phyloP scores from a whole-genome alignment of 2,113 vertebrate species.

The Zosterops lateralis region DNA sequence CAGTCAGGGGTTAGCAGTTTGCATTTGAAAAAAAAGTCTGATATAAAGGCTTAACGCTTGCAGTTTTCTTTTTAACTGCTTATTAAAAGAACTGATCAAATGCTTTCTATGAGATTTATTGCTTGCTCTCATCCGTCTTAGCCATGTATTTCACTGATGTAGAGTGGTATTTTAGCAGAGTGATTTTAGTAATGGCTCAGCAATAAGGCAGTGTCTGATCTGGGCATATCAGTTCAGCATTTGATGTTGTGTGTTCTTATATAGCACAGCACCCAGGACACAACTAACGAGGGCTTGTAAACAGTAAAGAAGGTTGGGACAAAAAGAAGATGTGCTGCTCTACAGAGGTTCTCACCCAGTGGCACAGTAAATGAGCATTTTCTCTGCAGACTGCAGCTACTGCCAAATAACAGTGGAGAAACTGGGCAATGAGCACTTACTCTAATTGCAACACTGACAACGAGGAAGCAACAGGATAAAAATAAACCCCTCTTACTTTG shows the following conservation, averaged over 20 bases:
- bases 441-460: neutral
- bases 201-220: neutral
- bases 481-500: neutral
- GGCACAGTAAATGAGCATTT: neutral
- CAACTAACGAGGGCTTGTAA: neutral
- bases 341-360: neutral
- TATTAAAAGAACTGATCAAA: constrained; percentile 1
- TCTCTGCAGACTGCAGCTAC: neutral
- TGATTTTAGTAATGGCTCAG: neutral
- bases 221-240: neutral
- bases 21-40: neutral
- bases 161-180: neutral
- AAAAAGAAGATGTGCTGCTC: neutral
- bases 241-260: neutral
- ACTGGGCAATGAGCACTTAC: neutral
- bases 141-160: neutral
- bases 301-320: neutral
- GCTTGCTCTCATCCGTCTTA: neutral
- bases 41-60: neutral
- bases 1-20: neutral
- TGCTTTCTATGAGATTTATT: neutral
- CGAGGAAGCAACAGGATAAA: neutral
- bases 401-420: neutral
- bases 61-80: neutral
- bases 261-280: neutral